Evolutionary conservation across 2,113 vertebrate genomes (phyloP), one percentile per base, ranked within the genome.

Genomic region (Pseudopodoces humilis): DNA sequence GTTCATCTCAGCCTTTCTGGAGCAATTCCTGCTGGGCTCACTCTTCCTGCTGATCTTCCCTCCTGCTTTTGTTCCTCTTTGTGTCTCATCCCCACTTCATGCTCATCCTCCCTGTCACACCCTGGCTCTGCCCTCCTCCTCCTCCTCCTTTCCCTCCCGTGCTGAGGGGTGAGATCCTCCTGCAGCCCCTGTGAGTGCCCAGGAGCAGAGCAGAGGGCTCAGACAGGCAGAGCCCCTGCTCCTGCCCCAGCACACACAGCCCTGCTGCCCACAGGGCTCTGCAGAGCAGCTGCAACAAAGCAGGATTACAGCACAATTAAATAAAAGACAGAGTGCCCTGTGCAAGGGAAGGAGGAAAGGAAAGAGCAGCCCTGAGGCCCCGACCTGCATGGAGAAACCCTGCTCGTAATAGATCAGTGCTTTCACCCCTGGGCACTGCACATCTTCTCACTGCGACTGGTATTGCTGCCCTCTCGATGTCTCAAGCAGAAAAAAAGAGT

Each of bases 221-320:
- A 86, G 96, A 94, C 95, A n/a, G 88, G 37, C 22, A 10, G 83
- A 43, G 41, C 15, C 41, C 41, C 43, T 43, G 43, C 17, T 93
- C 50, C 41, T 85, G 94, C 82, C 89, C 94, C 96, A 16, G 43
- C 43, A 43, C 87, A n/a, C 55, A n/a, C 96, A 94, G 96, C 94
- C 94, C 77, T 85, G 92, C 56, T 37, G 58, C 58, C 60, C 60
- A 59, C 85, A 65, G 11, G 31, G 68, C 92, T 75, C 43, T 76
- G 72, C 25, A 71, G 52, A 59, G 84, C 44, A 12, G 89, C 96
- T 91, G 88, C 90, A 95, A 96, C 95, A 95, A 90, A 97, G 87
- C 83, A 47, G 56, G 60, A 86, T 80, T 63, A 60, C 72, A 81
- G 76, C 15, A 1, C 53, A 90, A 72, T 88, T 60, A 88, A 86